Evolutionary conservation across 2,113 vertebrate species (phyloP).

Genomic region (Lampris incognitus): DNA sequence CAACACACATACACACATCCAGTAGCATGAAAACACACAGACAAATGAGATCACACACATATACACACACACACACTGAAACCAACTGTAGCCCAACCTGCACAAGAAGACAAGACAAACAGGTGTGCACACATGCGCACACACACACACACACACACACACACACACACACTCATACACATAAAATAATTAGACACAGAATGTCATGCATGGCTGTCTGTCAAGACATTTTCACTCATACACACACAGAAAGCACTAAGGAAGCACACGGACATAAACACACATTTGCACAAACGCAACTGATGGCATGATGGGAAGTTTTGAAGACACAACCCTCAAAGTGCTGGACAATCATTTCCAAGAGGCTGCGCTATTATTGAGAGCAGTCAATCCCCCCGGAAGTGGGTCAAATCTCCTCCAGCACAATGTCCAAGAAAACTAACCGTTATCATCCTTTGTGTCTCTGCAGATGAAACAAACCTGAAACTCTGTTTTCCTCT

Average conservation of each 20-base stretch:
- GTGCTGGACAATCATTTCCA: conserved; percentile 32
- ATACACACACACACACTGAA: not conserved
- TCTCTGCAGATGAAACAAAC: conserved; percentile 72
- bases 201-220: too few species aligned
- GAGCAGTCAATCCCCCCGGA: not conserved
- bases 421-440: conserved; percentile 15
- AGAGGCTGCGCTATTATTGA: conserved; percentile 19
- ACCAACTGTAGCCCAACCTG: not conserved
- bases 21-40: not conserved
- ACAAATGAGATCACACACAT: not conserved
- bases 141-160: not conserved
- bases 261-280: not conserved
- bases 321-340: conserved; percentile 23
- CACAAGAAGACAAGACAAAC: not conserved
- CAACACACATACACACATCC: not conserved
- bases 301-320: not conserved
- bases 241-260: not conserved
- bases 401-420: conserved; percentile 30
- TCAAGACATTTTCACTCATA: too few species aligned
- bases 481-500: conserved; percentile 82
- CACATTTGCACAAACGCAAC: too few species aligned
- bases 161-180: not conserved
- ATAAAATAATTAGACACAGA: not conserved
- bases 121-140: not conserved
- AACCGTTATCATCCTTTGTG: conserved; percentile 57